Base-by-base conservation (phyloP, 2,888 invertebrate genomes). In the Peribatodes rhomboidaria region DNA sequence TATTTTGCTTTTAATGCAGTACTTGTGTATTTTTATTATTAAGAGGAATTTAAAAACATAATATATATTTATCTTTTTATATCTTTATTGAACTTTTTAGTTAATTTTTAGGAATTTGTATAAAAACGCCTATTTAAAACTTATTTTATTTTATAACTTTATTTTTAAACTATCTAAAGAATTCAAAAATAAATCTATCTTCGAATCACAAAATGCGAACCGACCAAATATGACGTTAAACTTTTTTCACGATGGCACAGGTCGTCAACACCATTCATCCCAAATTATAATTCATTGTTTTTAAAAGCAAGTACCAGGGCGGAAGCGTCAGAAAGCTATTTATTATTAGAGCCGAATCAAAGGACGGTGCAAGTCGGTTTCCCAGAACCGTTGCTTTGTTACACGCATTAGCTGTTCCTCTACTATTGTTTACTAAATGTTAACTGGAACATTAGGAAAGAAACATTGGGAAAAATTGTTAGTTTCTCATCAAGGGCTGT, bases 311-410 rank as follows among this genome's bases (percentile, higher is more conserved):
- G 77, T 81, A 80, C 79, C 65, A 79, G 79, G 78, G 78, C 85
- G 84, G 85, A 85, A 86, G 84, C 81, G 77, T 77, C 77, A 74
- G 69, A 76, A 77, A 65, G 77, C 73, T 85, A 80, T 86, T 86
- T 86, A 78, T 86, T 86, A 79, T 83, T 85, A 68, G 78, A 81
- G 73, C 72, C 63, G 82, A 84, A 85, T 86, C 86, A 86, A 86
- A 86, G 84, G 81, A 80, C 79, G 76, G 44, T 72, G 59, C 68
- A 73, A 70, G 66, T 39, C 67, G 68, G 56, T 73, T 84, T 84
- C 83, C 74, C 69, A 77, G 83, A 81, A 82, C 58, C 65, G 60
- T 65, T 60, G 55, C 70, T 74, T 73, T 70, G 70, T 73, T 74
- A 68, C 61, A 61, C 37, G 67, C 70, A 69, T 70, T 69, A 66